Evolutionary conservation across 2,888 invertebrate genomes (phyloP).

Genomic region (Achlya flavicornis): DNA sequence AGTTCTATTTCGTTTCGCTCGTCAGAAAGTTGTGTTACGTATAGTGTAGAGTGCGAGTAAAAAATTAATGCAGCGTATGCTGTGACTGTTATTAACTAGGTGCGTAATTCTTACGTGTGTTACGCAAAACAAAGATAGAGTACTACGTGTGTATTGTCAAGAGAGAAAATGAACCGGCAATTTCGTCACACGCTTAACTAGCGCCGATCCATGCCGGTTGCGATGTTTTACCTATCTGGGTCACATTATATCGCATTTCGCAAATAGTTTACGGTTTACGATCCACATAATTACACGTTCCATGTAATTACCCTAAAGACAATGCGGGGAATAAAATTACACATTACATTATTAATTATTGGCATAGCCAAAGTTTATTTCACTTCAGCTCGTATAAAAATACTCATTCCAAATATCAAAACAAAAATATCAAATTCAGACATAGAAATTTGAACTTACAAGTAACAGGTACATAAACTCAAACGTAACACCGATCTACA

Average conservation of each 20-base stretch:
- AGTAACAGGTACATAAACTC: constrained; percentile 83
- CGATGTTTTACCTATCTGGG: constrained; percentile 72
- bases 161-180: constrained; percentile 56
- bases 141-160: constrained; percentile 68
- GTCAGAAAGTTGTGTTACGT: not conserved
- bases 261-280: constrained; percentile 62
- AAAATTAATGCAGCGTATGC: not conserved
- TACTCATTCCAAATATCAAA: constrained; percentile 52
- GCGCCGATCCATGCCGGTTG: constrained; percentile 51
- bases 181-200: constrained; percentile 57
- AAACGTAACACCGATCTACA: constrained; percentile 72
- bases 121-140: constrained; percentile 69
- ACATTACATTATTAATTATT: constrained; percentile 43
- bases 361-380: constrained; percentile 66
- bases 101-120: constrained; percentile 37
- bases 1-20: not conserved
- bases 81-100: constrained; percentile 27
- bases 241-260: constrained; percentile 73
- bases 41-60: not conserved
- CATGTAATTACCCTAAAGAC: constrained; percentile 38
- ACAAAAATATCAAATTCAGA: constrained; percentile 33
- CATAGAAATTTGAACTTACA: constrained; percentile 57
- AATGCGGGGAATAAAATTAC: constrained; percentile 54
- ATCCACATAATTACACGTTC: constrained; percentile 54
- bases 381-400: constrained; percentile 57